Base-by-base conservation (phyloP, 1,140 invertebrate species). In the Charaxes varanes region DNA sequence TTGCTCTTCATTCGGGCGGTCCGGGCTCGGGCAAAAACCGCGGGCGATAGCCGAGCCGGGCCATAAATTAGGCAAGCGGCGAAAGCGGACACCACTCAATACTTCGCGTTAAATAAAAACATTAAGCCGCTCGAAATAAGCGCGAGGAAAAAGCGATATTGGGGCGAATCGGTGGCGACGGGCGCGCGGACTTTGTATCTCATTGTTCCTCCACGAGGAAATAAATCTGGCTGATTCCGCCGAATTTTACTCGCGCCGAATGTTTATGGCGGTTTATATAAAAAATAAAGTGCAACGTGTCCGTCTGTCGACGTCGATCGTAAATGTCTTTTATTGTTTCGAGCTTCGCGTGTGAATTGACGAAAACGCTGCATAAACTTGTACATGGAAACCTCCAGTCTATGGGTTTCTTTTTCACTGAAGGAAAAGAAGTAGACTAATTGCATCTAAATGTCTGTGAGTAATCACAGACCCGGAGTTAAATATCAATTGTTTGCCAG, bases 91-190 rank as follows among this genome's bases (percentile, higher is more conserved):
- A 72, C 61, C 67, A 59, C 68, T 67, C 66, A 68, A 76, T 78
- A 74, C 61, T 57, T 55, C 43, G 61, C 58, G 69, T 71, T 78
- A 81, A 78, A 81, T 78, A 78, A 81, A 81, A 78, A 78, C 73
- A 78, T 81, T 81, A 81, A 81, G 64, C 62, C 62, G 61, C 43
- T 64, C 64, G 62, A 74, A 78, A 79, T 79, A 76, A 80, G 76
- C 66, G 60, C 52, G 55, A 47, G 48, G 62, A 68, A 71, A 77
- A 74, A 71, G 62, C 55, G 51, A 77, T 73, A 66, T 70, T 58
- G 60, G 54, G 63, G 65, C 61, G 63, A 69, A 78, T 76, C 72
- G 73, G 71, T 51, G 46, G 53, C 50, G 62, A 62, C 63, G 57
- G 62, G 31, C 40, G 41, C 42, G 28, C n/a, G 11, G 27, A 46